phyloP scores from a whole-genome alignment of 2,113 vertebrate genomes.

The Coregonus clupeaformis region DNA sequence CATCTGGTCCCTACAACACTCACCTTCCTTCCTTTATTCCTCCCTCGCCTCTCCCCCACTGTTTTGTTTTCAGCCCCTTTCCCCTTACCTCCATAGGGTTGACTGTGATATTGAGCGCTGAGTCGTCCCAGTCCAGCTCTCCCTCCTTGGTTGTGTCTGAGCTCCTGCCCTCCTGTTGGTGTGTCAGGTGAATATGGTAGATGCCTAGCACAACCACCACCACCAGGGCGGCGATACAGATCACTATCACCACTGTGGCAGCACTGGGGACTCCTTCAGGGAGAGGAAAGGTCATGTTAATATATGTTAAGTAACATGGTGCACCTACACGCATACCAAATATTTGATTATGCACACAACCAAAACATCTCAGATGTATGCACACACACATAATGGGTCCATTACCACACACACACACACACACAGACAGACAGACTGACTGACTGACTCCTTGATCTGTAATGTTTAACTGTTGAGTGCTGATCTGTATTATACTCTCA shows the following conservation, averaged over 20 bases:
- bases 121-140: conserved; percentile 87
- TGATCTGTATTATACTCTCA: no score
- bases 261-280: conserved; percentile 83
- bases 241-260: conserved; percentile 82
- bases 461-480: conserved; percentile 31
- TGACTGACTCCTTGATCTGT: not conserved
- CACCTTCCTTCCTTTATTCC: not conserved
- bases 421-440: no score
- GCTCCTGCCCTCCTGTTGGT: conserved; percentile 76
- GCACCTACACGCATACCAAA: no score
- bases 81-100: conserved; percentile 92
- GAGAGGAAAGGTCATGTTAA: not conserved
- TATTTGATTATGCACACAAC: no score
- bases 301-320: no score
- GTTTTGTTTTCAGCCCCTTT: not conserved
- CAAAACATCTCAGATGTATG: not conserved
- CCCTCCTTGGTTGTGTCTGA: conserved; percentile 74
- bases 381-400: no score
- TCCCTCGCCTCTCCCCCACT: not conserved
- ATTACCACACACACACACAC: no score
- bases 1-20: no score
- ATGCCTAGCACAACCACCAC: conserved; percentile 85
- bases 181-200: conserved; percentile 81
- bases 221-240: conserved; percentile 86
- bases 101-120: conserved; percentile 90